Evolutionary conservation across 2,113 vertebrate species (phyloP), one percentile per base, ranked within the genome.

Genomic region (Polypterus bichir): DNA sequence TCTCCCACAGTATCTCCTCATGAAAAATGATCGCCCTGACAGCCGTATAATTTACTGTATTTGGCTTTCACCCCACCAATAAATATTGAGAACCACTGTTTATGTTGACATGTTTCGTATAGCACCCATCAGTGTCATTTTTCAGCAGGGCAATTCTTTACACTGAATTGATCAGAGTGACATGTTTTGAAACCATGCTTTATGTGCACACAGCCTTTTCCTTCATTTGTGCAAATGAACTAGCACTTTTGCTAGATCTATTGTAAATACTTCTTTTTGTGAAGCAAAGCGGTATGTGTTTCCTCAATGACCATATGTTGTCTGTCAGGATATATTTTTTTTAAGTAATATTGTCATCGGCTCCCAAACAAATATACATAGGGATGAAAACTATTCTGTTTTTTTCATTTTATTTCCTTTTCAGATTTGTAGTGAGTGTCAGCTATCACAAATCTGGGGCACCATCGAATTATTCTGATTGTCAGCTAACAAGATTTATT

Each of bases 61-160:
- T 85, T 85, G 74, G 73, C 79, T 83, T 81, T 79, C 73, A 74
- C 74, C 77, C 69, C 65, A 60, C 72, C 77, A 77, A 69, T 66
- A 73, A 77, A 79, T 78, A 74, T 72, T 61, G 62, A 64, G 63
- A 65, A 74, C 73, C 69, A 69, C 71, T 72, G 64, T 59, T 70
- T 59, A 62, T 47, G 60, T 66, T 66, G 69, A 73, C 65, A 65
- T 71, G 59, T 60, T 65, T 67, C 66, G 46, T 72, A 66, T 73
- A 75, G 70, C 72, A 70, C 74, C 77, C 65, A 72, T 85, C 71
- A 61, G 48, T 70, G 69, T 74, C 73, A 61, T 54, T 73, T 62
- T 69, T 52, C 68, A 60, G 56, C 44, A 46, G 5, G 44, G 63
- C 9, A 44, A 45, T 57, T 64, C 7, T 48, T 72, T 70, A 62